Evolutionary conservation across 1,140 invertebrate genomes (phyloP).

Genomic region (Drosophila dunni): DNA sequence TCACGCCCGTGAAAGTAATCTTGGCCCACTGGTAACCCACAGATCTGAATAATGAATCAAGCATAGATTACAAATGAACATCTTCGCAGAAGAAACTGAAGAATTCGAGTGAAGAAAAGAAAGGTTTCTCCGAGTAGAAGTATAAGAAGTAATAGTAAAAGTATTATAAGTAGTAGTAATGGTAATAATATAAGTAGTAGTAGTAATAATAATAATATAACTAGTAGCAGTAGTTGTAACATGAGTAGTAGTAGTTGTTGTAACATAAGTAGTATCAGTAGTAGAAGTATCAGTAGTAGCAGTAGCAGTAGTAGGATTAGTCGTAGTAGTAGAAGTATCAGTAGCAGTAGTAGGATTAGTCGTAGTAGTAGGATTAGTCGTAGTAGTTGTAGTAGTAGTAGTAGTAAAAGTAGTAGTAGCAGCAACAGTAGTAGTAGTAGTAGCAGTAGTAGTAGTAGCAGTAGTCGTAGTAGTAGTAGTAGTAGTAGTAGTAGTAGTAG

Average conservation of each 20-base stretch:
- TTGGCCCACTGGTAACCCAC: neutral
- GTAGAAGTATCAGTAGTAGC: too few species aligned
- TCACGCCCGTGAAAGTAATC: slow-evolving; percentile 19
- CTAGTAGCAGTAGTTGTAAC: neutral
- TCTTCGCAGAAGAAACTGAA: neutral
- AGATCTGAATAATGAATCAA: slow-evolving; percentile 15
- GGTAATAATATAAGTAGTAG: neutral
- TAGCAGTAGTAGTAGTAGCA: too few species aligned
- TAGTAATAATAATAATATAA: neutral
- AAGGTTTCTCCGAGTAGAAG: neutral
- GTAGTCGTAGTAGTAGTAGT: too few species aligned
- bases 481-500: too few species aligned
- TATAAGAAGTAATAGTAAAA: neutral
- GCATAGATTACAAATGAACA: slow-evolving; percentile 24
- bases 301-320: too few species aligned
- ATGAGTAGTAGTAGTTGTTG: neutral
- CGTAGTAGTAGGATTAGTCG: too few species aligned
- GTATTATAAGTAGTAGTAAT: neutral
- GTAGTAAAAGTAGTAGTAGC: too few species aligned
- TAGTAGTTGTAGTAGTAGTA: too few species aligned
- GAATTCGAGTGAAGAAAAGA: neutral
- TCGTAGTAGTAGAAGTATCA: too few species aligned
- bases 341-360: too few species aligned
- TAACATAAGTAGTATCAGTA: neutral
- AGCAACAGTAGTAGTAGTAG: too few species aligned